Percentiles rank a stretch among this genome's conserved stretches.
phyloP scores from a whole-genome alignment of 2,888 invertebrate species.

The Ecliptopera silaceata region DNA sequence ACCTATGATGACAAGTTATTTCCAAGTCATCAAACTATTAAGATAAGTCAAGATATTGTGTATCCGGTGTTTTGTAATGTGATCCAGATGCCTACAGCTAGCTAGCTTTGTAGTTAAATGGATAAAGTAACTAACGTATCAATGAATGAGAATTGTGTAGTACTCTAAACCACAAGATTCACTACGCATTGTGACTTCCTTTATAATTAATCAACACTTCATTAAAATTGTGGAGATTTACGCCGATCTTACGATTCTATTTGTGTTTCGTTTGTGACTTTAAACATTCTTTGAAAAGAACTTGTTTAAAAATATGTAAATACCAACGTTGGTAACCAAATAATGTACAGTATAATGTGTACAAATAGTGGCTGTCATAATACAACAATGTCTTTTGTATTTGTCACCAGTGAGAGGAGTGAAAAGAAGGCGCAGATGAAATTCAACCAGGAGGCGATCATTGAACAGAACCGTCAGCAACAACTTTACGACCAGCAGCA shows the following conservation, averaged over 20 bases:
- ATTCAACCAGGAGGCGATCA: constrained; percentile 83
- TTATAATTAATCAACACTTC: neutral
- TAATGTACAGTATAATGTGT: no score
- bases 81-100: neutral
- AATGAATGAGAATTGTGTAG: neutral
- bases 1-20: no score
- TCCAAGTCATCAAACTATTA: no score
- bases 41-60: neutral
- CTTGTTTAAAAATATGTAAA: no score
- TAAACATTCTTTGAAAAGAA: no score
- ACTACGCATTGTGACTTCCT: constrained; percentile 4
- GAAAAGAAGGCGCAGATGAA: constrained; percentile 85
- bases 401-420: constrained; percentile 78
- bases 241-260: no score
- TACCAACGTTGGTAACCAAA: no score
- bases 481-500: constrained; percentile 72
- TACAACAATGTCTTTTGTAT: neutral
- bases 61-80: constrained; percentile 11
- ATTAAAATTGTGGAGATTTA: no score
- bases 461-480: constrained; percentile 78
- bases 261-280: no score
- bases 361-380: no score
- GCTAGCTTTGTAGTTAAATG: neutral
- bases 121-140: neutral
- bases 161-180: neutral